These are phyloP conservation scores for Symphodus melops DNA, from an alignment of 2,113 vertebrate genomes.

Conservation along the genomic window DNA sequence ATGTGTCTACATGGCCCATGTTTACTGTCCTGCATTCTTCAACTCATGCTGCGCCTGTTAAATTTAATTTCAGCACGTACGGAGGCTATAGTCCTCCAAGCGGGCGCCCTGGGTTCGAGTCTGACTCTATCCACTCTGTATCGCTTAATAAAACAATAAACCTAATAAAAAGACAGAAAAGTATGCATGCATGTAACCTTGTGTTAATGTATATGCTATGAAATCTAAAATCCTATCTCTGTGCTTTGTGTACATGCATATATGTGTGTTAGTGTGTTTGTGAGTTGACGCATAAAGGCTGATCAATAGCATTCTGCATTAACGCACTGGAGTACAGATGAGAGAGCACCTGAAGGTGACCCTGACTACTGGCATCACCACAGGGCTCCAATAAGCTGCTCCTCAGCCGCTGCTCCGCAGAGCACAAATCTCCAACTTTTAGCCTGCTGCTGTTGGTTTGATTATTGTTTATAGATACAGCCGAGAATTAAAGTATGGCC, in stretches of 20 bases:
- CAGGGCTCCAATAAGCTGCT: constrained; percentile 86
- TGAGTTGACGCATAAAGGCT: constrained; percentile 64
- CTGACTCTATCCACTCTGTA: too few relatives aligned
- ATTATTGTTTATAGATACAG: constrained; percentile 99
- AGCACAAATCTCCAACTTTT: constrained; percentile 89
- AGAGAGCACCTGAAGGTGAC: constrained; percentile 92
- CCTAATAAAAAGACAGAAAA: background rate
- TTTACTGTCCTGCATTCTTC: too few relatives aligned
- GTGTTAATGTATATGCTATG: constrained; percentile 1
- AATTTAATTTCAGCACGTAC: too few relatives aligned
- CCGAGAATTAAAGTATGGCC: constrained; percentile 98
- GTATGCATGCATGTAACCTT: background rate
- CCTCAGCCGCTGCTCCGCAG: constrained; percentile 84
- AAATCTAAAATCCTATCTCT: constrained; percentile 8
- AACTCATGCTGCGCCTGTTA: too few relatives aligned
- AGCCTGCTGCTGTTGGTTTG: constrained; percentile 95
- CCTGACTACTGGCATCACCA: constrained; percentile 90
- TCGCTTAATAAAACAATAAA: too few relatives aligned
- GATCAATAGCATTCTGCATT: constrained; percentile 89
- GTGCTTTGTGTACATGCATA: constrained; percentile 33
- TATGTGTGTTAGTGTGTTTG: constrained; percentile 12
- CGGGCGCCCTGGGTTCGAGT: too few relatives aligned
- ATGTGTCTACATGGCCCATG: too few relatives aligned
- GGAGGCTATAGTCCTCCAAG: too few relatives aligned
- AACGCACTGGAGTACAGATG: constrained; percentile 84